These are phyloP conservation scores for Chirona hameri DNA, from an alignment of 2,888 invertebrate genomes.

Conservation along the genomic window DNA sequence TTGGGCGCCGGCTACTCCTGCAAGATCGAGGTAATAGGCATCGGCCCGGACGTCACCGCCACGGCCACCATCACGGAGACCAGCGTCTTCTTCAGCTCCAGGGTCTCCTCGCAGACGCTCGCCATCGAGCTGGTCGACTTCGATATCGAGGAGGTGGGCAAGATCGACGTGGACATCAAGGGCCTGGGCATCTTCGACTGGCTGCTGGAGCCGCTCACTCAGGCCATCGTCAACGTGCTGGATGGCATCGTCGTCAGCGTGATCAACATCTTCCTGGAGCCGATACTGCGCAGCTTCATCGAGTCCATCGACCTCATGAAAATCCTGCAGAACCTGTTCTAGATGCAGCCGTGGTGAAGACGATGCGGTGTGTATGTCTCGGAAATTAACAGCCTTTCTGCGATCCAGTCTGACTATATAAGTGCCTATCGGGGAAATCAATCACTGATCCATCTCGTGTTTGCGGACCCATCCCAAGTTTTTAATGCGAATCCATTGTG, in stretches of 20 bases:
- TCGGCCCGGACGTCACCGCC: background rate
- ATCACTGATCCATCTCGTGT: too few species aligned
- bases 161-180: background rate
- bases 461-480: too few species aligned
- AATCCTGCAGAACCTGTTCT: background rate
- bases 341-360: too few species aligned
- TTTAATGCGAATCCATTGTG: too few species aligned
- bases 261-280: background rate
- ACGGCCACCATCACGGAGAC: constrained; percentile 22
- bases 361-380: too few species aligned
- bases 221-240: background rate
- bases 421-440: too few species aligned
- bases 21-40: background rate
- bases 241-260: background rate
- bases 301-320: background rate
- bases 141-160: background rate
- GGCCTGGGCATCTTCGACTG: background rate
- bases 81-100: background rate
- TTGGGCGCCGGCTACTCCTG: background rate
- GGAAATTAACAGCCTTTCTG: too few species aligned
- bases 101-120: background rate
- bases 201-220: background rate
- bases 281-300: background rate
- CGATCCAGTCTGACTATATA: too few species aligned
- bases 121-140: background rate